phyloP scores from a whole-genome alignment of 2,797 vertebrate species.

The Amphiprion clarkii region DNA sequence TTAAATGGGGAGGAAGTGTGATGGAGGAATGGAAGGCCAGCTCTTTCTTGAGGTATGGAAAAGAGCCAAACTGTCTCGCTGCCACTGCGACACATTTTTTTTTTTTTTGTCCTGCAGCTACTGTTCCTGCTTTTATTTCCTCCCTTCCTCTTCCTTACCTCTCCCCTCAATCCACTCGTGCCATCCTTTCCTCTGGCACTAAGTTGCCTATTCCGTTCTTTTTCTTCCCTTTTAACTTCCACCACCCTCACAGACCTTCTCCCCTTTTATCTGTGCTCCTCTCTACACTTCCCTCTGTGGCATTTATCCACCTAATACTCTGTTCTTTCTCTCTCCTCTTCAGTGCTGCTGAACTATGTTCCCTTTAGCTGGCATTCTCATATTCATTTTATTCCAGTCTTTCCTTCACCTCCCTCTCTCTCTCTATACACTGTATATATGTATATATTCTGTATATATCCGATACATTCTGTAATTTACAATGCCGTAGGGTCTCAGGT shows the following conservation, averaged over 20 bases:
- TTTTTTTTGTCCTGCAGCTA: constrained; percentile 50
- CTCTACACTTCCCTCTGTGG: constrained; percentile 13
- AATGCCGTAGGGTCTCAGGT: too few relatives aligned
- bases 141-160: constrained; percentile 19
- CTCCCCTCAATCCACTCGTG: not conserved
- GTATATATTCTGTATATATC: too few relatives aligned
- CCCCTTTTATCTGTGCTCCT: not conserved
- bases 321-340: constrained; percentile 7
- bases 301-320: constrained; percentile 34
- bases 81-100: constrained; percentile 45
- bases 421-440: too few relatives aligned
- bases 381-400: not conserved
- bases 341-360: constrained; percentile 10
- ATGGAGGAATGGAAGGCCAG: constrained; percentile 19
- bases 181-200: constrained; percentile 16
- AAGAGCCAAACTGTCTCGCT: constrained; percentile 50
- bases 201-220: constrained; percentile 1
- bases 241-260: not conserved
- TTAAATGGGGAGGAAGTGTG: constrained; percentile 33
- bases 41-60: constrained; percentile 42
- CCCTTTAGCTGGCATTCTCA: constrained; percentile 14
- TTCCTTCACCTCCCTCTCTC: not conserved
- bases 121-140: constrained; percentile 27
- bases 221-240: constrained; percentile 6
- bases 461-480: too few relatives aligned